Conservation (phyloP, 1,140 invertebrate genomes). For the Eurosta solidaginis region DNA sequence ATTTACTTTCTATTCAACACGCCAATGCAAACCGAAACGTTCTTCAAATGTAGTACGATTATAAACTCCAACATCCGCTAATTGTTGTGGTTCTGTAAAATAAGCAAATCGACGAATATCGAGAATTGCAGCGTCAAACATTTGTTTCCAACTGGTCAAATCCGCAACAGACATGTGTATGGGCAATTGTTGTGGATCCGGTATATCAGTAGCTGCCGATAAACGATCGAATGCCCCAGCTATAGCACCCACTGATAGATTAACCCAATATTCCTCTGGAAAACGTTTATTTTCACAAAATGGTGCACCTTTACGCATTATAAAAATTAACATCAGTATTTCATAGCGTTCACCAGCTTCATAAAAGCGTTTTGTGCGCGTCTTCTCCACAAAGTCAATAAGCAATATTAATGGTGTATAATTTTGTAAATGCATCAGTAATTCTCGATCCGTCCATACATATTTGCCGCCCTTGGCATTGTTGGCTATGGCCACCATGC, state of each 20-base stretch:
- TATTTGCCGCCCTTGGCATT: slow-evolving; percentile 41
- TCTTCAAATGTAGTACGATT: slow-evolving; percentile 54
- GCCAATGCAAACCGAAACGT: slow-evolving; percentile 53
- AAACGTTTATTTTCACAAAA: slow-evolving; percentile 56
- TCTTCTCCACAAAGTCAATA: slow-evolving; percentile 56
- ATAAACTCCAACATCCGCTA: slow-evolving; percentile 52
- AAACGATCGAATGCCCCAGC: slow-evolving; percentile 53
- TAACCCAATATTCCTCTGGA: slow-evolving; percentile 54
- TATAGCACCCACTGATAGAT: slow-evolving; percentile 53
- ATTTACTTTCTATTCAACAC: background rate
- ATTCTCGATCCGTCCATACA: slow-evolving; percentile 52
- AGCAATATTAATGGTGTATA: slow-evolving; percentile 52
- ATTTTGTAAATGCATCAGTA: slow-evolving; percentile 54
- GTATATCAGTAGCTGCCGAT: slow-evolving; percentile 54
- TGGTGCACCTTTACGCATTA: slow-evolving; percentile 54
- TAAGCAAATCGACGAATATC: slow-evolving; percentile 53
- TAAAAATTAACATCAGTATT: slow-evolving; percentile 55
- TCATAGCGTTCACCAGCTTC: slow-evolving; percentile 54
- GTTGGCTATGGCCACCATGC: background rate
- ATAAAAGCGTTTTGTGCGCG: slow-evolving; percentile 54
- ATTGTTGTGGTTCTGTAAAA: slow-evolving; percentile 50
- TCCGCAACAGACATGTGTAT: slow-evolving; percentile 56
- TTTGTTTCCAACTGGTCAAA: slow-evolving; percentile 55
- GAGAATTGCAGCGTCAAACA: slow-evolving; percentile 53
- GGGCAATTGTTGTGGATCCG: slow-evolving; percentile 51